Evolutionary conservation across 2,888 invertebrate genomes (phyloP), one percentile per base, ranked within the genome.

Genomic region (Torymus auratus): DNA sequence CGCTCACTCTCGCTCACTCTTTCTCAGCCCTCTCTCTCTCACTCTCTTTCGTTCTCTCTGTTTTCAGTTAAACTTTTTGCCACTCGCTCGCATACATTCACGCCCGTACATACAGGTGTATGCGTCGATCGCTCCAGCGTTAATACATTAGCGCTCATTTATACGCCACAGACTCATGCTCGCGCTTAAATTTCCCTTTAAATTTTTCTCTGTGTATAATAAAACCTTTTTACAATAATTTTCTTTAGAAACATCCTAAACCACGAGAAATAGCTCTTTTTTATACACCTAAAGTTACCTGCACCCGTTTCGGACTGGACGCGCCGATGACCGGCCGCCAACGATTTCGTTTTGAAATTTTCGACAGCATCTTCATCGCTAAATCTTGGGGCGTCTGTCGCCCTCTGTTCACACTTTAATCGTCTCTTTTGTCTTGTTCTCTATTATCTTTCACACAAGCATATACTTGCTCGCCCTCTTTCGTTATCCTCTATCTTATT

Each of bases 251-350:
- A 74, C 81, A 81, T 81, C 83, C 81, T 80, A 82, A 83, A 83
- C 76, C 80, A 82, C 82, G 83, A 86, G 86, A 85, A 88, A 87
- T 87, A 87, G 86, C 73, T 80, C 41, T 72, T 77, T 82, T 89
- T 88, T 88, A 86, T 89, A 89, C 88, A 89, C 86, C 89, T 89
- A 89, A 89, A 89, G 85, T 89, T 89, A 88, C 85, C 88, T 87
- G 88, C 89, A 88, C 88, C 88, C 89, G 86, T 88, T 88, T 87
- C 86, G 88, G 41, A 41, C 41, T 41, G 41, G 41, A 41, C 41
- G 7, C 41, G 41, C 41, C 41, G 41, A 41, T 41, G 41, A 89
- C 87, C 88, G 89, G 88, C 86, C 88, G 86, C 86, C 88, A 87
- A 86, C 88, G 88, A 89, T 89, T 87, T 88, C 84, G 62, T 50